These are phyloP conservation scores for Trochalopteron elliotii DNA, from an alignment of 2,113 vertebrate species.

Conservation along the genomic window DNA sequence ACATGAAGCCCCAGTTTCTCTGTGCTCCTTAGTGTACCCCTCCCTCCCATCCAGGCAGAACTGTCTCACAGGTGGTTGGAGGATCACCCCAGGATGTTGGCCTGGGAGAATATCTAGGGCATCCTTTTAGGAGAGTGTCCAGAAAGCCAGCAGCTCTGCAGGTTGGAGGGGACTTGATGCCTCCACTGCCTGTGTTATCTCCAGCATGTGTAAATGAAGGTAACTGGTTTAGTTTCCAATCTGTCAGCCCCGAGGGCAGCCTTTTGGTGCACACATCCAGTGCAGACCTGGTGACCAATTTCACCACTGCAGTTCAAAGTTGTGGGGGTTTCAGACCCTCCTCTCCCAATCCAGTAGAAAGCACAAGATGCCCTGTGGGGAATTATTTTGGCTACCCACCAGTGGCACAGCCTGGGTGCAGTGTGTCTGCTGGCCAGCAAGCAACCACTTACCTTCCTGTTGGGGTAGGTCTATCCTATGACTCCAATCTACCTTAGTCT, in stretches of 20 bases:
- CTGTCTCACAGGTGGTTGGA: background rate
- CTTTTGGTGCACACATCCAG: background rate
- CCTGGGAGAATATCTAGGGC: background rate
- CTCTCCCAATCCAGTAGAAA: background rate
- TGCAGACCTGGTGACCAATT: background rate
- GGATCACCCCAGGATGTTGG: background rate
- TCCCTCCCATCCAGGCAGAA: background rate
- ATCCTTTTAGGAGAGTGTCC: background rate
- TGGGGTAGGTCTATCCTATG: background rate
- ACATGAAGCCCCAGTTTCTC: background rate
- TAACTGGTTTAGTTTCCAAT: background rate
- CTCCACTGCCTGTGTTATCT: background rate
- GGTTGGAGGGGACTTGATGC: rapidly evolving
- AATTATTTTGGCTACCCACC: background rate
- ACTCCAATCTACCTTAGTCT: background rate
- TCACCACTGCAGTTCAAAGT: background rate
- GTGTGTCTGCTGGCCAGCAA: background rate
- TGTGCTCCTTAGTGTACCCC: rapidly evolving
- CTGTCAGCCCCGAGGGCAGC: background rate
- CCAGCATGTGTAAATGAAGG: background rate
- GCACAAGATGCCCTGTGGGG: background rate
- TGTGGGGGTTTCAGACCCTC: background rate
- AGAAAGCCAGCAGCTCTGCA: background rate
- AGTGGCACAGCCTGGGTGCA: background rate
- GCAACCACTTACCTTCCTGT: background rate